Evolutionary conservation across 1,140 invertebrate species (phyloP).

Genomic region (Sogatella furcifera): DNA sequence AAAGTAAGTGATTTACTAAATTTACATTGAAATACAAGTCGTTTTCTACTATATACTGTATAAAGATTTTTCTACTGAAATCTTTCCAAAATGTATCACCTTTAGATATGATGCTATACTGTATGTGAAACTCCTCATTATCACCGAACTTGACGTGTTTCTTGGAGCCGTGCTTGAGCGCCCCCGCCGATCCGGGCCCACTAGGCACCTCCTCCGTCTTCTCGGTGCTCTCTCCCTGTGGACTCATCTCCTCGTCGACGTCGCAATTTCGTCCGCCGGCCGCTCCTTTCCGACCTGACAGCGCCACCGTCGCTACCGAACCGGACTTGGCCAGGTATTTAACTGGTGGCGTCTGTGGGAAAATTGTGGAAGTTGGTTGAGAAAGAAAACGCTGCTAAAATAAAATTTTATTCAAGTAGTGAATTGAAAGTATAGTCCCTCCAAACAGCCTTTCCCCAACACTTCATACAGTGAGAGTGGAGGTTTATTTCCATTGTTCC

Average conservation of each 20-base stretch:
- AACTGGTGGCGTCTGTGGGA: constrained; percentile 18
- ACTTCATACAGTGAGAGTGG: too few species aligned
- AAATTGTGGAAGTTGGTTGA: neutral
- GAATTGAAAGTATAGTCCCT: too few species aligned
- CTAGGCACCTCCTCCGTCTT: constrained; percentile 11
- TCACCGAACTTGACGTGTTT: constrained; percentile 24
- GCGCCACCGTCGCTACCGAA: constrained; percentile 22
- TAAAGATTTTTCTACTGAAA: too few species aligned
- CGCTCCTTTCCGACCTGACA: constrained; percentile 17
- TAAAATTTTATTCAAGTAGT: too few species aligned
- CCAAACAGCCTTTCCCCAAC: too few species aligned
- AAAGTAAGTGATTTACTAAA: too few species aligned
- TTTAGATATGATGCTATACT: too few species aligned
- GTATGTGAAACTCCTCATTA: neutral
- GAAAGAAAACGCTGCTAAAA: too few species aligned
- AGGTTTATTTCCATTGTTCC: too few species aligned
- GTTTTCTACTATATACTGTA: too few species aligned
- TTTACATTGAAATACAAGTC: too few species aligned
- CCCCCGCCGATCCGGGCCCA: neutral
- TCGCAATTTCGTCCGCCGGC: constrained; percentile 18
- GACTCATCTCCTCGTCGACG: constrained; percentile 14
- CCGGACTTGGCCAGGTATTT: constrained; percentile 18
- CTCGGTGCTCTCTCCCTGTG: neutral
- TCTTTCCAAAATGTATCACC: too few species aligned
- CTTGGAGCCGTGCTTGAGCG: constrained; percentile 4